Evolutionary conservation across 2,797 vertebrate species (phyloP), one percentile per base, ranked within the genome.

Genomic region (Sitta carolinensis): DNA sequence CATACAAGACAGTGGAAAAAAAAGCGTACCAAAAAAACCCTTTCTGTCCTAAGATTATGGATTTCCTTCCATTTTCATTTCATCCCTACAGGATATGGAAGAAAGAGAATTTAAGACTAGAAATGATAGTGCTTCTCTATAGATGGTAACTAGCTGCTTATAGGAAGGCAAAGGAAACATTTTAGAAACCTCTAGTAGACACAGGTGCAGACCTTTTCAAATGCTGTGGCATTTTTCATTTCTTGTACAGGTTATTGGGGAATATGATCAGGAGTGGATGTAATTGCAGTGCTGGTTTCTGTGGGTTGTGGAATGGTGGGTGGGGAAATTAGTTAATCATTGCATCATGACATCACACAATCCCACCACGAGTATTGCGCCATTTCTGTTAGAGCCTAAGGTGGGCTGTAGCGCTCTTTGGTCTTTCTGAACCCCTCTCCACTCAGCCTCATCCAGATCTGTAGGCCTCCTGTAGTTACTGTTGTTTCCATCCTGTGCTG

Each of bases 1-100:
- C 40, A 63, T 70, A 77, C 17, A 42, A 13, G 7, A 74, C 76
- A 48, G 2, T 21, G 13, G 18, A 42, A 84, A 51, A 81, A 34
- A 38, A 1, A 38, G 30, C 3, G 13, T 26, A 25, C 10, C 5
- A 47, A 5, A 51, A 40, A 17, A 16, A 1, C 0, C 0, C 2
- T n/a, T 62, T 87, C 23, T 70, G 2, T 47, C 14, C 17, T 51
- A 54, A 89, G 7, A 30, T 59, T 22, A 34, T 27, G 27, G 6
- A 36, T 50, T 84, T 68, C 43, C 27, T 68, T 58, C 30, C 19
- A 20, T 30, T 70, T 89, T 10, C 4, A 32, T 84, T 59, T 64
- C 50, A 40, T 20, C 5, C 3, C 13, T 54, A 27, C 0, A 1
- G 22, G 5, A 2, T 54, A 51, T 20, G 11, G 18, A 26, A 75